phyloP scores from a whole-genome alignment of 37 sponge, comb jelly and placozoan species.

The Hormiphora californensis region DNA sequence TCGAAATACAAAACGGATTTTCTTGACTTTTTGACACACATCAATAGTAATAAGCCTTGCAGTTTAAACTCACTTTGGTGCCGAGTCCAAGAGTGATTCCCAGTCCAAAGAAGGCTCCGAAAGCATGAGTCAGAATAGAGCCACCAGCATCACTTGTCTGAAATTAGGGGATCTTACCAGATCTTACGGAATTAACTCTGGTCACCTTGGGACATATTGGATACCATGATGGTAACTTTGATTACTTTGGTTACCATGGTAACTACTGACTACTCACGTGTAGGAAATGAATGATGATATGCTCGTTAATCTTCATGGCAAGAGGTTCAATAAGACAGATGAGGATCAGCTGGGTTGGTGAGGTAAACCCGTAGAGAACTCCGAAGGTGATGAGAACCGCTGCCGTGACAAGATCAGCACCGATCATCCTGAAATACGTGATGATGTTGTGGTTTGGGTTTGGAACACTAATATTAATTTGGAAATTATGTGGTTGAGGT shows the following conservation, averaged over 20 bases:
- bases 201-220: too few species aligned
- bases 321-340: constrained; percentile 82
- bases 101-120: constrained; percentile 93
- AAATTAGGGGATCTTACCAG: constrained; percentile 60
- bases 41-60: too few species aligned
- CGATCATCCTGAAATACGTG: constrained; percentile 62
- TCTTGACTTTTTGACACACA: too few species aligned
- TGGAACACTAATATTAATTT: not conserved
- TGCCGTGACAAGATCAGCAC: constrained; percentile 82
- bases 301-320: constrained; percentile 74
- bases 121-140: constrained; percentile 89
- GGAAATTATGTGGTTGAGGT: not conserved
- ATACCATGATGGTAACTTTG: too few species aligned
- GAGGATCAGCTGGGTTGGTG: constrained; percentile 74
- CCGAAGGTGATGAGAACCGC: constrained; percentile 90
- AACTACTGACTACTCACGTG: not conserved
- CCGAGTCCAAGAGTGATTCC: constrained; percentile 67
- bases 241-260: too few species aligned
- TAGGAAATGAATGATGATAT: constrained; percentile 36
- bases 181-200: too few species aligned
- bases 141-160: constrained; percentile 86
- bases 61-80: too few species aligned
- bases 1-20: too few species aligned
- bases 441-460: not conserved
- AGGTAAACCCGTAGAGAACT: constrained; percentile 74